Percentiles rank a stretch among this genome's conserved stretches.
These are phyloP conservation scores for Taenaris catops DNA, from an alignment of 2,888 invertebrate species.

Conservation along the genomic window DNA sequence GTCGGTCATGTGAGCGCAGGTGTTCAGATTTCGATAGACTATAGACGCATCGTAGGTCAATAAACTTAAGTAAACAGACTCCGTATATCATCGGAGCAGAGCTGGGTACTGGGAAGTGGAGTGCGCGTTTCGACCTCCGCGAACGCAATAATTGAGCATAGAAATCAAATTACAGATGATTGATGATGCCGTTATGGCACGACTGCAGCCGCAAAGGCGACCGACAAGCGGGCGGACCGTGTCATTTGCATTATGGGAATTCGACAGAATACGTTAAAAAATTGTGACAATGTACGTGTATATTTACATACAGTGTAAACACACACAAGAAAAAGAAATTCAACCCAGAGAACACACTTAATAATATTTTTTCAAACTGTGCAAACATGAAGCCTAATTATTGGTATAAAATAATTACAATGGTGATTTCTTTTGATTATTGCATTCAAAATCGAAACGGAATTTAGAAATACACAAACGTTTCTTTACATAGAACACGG, in stretches of 20 bases:
- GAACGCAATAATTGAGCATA: slow-evolving; percentile 79
- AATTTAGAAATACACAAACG: no score
- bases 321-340: no score
- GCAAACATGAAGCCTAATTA: no score
- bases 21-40: slow-evolving; percentile 9
- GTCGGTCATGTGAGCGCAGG: slow-evolving; percentile 6
- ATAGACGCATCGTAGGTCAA: slow-evolving; percentile 19
- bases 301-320: no score
- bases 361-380: no score
- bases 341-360: no score
- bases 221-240: slow-evolving; percentile 54
- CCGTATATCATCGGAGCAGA: slow-evolving; percentile 34
- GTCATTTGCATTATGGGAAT: slow-evolving; percentile 70
- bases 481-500: no score
- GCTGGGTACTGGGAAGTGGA: slow-evolving; percentile 48
- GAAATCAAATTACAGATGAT: slow-evolving; percentile 80
- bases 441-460: no score
- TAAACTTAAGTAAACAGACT: slow-evolving; percentile 22
- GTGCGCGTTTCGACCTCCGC: slow-evolving; percentile 64
- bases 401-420: no score
- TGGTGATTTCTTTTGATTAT: no score
- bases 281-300: not conserved
- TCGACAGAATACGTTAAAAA: slow-evolving; percentile 42
- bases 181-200: slow-evolving; percentile 77
- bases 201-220: slow-evolving; percentile 69